Evolutionary conservation across 2,797 vertebrate genomes (phyloP).

Genomic region (Coracias cyanogaster): DNA sequence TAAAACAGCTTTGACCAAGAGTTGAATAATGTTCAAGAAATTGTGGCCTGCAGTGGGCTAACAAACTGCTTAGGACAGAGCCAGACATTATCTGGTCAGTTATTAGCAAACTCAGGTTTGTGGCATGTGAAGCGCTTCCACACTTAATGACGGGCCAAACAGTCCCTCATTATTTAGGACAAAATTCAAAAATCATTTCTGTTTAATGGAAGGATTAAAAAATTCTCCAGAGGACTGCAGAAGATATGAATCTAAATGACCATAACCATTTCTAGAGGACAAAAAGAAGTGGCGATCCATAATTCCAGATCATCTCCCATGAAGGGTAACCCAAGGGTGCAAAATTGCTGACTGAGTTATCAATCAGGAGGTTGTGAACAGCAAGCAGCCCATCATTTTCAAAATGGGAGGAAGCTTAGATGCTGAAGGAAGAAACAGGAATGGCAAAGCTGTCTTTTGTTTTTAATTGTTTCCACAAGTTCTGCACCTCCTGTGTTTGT

Average conservation of each 20-base stretch:
- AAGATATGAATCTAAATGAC: neutral
- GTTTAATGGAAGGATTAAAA: neutral
- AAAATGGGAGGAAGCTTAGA: neutral
- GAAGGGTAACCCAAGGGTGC: neutral
- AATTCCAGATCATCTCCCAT: neutral
- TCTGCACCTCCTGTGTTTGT: neutral
- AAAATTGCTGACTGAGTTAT: neutral
- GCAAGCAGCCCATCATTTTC: neutral
- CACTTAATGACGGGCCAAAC: neutral
- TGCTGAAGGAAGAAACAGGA: neutral
- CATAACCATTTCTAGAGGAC: neutral
- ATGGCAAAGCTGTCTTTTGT: neutral
- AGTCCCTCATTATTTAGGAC: neutral
- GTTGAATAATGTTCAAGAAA: neutral
- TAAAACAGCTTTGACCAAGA: neutral
- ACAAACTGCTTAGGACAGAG: neutral
- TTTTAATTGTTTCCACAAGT: neutral
- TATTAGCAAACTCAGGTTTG: neutral
- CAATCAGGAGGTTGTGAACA: neutral
- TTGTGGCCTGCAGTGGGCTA: neutral
- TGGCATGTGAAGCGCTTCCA: neutral
- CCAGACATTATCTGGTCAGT: neutral
- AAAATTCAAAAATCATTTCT: neutral
- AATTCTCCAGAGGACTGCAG: neutral
- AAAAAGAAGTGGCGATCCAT: neutral